These are phyloP conservation scores for Camponotus fellah DNA, from an alignment of 2,888 invertebrate species.

Conservation along the genomic window DNA sequence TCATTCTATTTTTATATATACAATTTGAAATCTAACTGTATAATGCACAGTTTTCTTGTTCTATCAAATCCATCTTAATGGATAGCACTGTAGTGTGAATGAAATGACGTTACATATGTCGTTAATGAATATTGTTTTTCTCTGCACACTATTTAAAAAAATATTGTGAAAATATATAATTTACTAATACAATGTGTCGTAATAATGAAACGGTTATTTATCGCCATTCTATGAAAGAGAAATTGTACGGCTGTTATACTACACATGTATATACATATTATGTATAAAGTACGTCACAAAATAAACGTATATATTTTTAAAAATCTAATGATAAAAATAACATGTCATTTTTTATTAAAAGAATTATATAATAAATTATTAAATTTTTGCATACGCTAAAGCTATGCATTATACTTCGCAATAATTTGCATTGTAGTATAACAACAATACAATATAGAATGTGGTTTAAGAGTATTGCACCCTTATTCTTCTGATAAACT, in stretches of 20 bases:
- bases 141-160: slow-evolving; percentile 52
- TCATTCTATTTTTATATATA: slow-evolving; percentile 70
- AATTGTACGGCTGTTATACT: slow-evolving; percentile 58
- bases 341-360: background rate
- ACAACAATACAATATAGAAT: slow-evolving; percentile 60
- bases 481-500: slow-evolving; percentile 67
- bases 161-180: slow-evolving; percentile 60
- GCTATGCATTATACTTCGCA: background rate
- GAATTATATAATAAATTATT: slow-evolving; percentile 17
- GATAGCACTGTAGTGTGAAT: slow-evolving; percentile 48
- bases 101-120: slow-evolving; percentile 26
- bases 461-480: slow-evolving; percentile 36
- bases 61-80: slow-evolving; percentile 64
- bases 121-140: slow-evolving; percentile 21
- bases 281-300: slow-evolving; percentile 3
- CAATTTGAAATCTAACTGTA: slow-evolving; percentile 71
- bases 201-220: slow-evolving; percentile 45
- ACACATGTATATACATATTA: background rate
- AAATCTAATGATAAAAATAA: slow-evolving; percentile 25
- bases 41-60: slow-evolving; percentile 59
- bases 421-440: slow-evolving; percentile 47
- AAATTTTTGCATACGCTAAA: background rate
- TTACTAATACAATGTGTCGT: slow-evolving; percentile 49
- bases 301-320: background rate
- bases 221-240: slow-evolving; percentile 39